A percentile compares a stretch with the other conserved stretches of the same genome.
These are phyloP conservation scores for Parasteatoda lunata DNA, from an alignment of 2,888 invertebrate species.

Conservation along the genomic window DNA sequence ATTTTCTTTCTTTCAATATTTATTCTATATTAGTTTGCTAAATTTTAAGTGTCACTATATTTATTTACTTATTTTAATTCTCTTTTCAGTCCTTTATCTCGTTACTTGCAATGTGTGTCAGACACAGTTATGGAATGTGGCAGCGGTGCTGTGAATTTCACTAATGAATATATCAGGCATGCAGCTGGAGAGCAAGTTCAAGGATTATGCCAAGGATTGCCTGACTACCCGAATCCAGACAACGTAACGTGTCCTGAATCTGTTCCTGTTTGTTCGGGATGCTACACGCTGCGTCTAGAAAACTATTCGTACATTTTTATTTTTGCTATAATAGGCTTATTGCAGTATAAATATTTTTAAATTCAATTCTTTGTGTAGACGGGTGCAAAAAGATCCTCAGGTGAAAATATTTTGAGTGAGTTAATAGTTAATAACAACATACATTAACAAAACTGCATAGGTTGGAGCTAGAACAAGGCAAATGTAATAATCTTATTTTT, in stretches of 20 bases:
- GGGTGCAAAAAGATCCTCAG: no score
- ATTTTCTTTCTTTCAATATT: background rate
- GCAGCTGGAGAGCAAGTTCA: slow-evolving; percentile 39
- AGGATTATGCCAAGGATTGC: slow-evolving; percentile 36
- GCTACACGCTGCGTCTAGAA: no score
- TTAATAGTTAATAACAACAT: no score
- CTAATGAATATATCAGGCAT: slow-evolving; percentile 23
- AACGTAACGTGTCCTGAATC: slow-evolving; percentile 1
- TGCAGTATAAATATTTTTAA: no score
- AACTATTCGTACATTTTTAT: no score
- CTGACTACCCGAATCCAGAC: slow-evolving; percentile 26
- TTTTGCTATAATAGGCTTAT: no score
- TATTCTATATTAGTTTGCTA: background rate
- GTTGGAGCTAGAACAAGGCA: no score
- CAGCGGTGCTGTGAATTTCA: slow-evolving; percentile 28
- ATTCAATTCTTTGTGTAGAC: no score
- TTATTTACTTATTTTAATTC: background rate
- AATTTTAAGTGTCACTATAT: background rate
- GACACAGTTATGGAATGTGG: slow-evolving; percentile 4
- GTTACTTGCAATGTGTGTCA: slow-evolving; percentile 12
- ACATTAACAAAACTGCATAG: no score
- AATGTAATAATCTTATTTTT: no score
- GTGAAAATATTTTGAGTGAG: no score
- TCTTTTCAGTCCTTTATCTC: slow-evolving; percentile 30
- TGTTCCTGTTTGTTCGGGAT: slow-evolving; percentile 6